phyloP scores from a whole-genome alignment of 2,113 vertebrate species.

The Arothron firmamentum region DNA sequence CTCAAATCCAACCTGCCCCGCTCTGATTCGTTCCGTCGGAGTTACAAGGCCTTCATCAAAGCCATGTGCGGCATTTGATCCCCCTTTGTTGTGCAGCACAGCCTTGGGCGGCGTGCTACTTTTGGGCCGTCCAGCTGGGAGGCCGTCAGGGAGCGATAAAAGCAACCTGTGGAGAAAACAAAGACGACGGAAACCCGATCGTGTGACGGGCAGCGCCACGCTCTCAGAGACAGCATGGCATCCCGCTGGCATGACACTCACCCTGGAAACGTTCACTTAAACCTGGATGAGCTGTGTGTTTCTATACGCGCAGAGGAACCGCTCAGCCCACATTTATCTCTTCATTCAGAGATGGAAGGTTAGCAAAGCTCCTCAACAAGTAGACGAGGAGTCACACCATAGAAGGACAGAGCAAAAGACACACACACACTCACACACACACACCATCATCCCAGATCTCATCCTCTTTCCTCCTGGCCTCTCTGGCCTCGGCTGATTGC shows the following conservation, averaged over 20 bases:
- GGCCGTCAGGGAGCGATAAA: slow-evolving; percentile 22
- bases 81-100: slow-evolving; percentile 38
- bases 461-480: slow-evolving; percentile 29
- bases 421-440: slow-evolving; percentile 17
- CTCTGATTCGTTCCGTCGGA: slow-evolving; percentile 37
- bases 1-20: slow-evolving; percentile 24
- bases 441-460: slow-evolving; percentile 20
- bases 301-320: slow-evolving; percentile 39
- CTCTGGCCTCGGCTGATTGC: slow-evolving; percentile 38
- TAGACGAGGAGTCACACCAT: slow-evolving; percentile 39
- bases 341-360: slow-evolving; percentile 47
- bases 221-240: slow-evolving; percentile 25
- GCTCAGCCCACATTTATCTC: slow-evolving; percentile 53
- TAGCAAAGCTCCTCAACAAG: slow-evolving; percentile 51
- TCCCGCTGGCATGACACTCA: slow-evolving; percentile 45
- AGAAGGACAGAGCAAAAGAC: slow-evolving; percentile 34
- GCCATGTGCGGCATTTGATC: slow-evolving; percentile 48
- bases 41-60: slow-evolving; percentile 45
- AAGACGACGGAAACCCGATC: slow-evolving; percentile 1
- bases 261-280: slow-evolving; percentile 64
- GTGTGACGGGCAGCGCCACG: slow-evolving; percentile 5
- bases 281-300: slow-evolving; percentile 47
- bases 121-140: slow-evolving; percentile 41
- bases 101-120: slow-evolving; percentile 31
- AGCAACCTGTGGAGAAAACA: slow-evolving; percentile 9